phyloP scores from a whole-genome alignment of 2,113 vertebrate species.

The Meriones unguiculatus region DNA sequence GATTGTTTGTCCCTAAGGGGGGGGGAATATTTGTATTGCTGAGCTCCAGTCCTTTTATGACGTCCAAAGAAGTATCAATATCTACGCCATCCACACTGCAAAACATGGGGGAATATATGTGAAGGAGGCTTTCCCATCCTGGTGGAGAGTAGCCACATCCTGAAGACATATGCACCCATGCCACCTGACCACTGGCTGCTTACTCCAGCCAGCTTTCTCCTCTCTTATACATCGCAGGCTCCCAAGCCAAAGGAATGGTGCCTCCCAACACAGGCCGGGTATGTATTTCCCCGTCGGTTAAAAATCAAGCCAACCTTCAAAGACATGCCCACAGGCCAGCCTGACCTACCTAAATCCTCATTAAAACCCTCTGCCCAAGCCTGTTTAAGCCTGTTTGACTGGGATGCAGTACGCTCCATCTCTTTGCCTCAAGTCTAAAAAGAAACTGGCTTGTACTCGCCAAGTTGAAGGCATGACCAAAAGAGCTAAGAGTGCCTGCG shows the following conservation, averaged over 20 bases:
- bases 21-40: neutral
- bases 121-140: neutral
- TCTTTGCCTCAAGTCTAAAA: neutral
- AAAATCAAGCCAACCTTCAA: neutral
- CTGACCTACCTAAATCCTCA: neutral
- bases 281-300: neutral
- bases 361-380: neutral
- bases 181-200: neutral
- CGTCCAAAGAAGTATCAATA: neutral
- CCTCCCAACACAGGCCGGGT: neutral
- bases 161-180: neutral
- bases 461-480: conserved; percentile 94
- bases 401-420: neutral
- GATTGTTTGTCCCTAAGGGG: neutral
- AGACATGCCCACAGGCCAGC: neutral
- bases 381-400: neutral
- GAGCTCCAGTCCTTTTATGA: neutral
- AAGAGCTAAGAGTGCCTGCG: conserved; percentile 93
- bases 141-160: neutral
- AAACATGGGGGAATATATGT: neutral
- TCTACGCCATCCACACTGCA: neutral
- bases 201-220: neutral
- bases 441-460: neutral
- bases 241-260: neutral
- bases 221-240: neutral